Evolutionary conservation across 2,113 vertebrate species (phyloP).

Genomic region (Rhinichthys klamathensis): DNA sequence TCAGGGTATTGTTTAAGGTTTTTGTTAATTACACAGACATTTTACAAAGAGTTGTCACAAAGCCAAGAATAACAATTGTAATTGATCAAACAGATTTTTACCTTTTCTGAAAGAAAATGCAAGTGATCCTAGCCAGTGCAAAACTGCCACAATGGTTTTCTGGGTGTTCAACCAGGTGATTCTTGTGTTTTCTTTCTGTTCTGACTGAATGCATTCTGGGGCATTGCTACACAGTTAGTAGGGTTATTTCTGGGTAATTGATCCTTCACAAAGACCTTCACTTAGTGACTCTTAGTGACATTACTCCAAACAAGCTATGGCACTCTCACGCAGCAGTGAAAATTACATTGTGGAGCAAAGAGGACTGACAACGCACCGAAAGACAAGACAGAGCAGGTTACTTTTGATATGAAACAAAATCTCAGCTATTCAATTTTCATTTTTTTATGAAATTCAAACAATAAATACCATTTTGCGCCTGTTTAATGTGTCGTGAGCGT

Average conservation of each 20-base stretch:
- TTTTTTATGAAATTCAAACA: no score
- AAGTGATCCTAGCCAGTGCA: neutral
- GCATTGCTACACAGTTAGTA: neutral
- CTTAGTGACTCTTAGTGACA: no score
- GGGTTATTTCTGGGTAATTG: neutral
- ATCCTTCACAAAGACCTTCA: neutral
- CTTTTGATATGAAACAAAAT: no score
- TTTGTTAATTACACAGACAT: constrained; percentile 9
- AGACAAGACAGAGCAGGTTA: no score
- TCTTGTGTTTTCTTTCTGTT: neutral
- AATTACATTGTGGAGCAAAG: no score
- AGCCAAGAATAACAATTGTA: neutral
- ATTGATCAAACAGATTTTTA: neutral
- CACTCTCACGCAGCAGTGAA: no score
- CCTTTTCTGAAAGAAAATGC: neutral
- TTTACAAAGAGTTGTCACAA: neutral
- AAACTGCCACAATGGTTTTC: neutral
- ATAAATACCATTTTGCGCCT: no score
- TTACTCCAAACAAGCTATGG: no score
- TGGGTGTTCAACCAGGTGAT: neutral
- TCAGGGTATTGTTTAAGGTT: neutral
- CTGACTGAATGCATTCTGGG: neutral
- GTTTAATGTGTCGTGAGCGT: no score
- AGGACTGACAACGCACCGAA: no score
- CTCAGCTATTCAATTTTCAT: no score